A percentile compares a stretch with the other conserved stretches of the same genome.
Conservation (phyloP, 2,797 vertebrate species). For the Pseudochirops corinnae region DNA sequence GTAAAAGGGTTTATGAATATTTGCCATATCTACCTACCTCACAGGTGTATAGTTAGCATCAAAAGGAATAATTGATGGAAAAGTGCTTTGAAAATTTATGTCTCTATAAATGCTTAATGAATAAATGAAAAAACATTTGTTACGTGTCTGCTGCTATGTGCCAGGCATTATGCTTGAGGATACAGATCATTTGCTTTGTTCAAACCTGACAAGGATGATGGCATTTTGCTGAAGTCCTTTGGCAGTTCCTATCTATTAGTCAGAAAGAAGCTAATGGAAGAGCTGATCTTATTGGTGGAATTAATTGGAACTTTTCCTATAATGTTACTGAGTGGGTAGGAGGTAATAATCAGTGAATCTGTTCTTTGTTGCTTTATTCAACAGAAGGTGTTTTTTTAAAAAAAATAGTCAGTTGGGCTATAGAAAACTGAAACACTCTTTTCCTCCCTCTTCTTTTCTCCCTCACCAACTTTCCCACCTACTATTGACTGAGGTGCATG, state of each 20-base stretch:
- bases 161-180: neutral
- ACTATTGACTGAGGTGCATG: neutral
- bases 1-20: neutral
- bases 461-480: neutral
- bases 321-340: neutral
- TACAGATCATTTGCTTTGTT: neutral
- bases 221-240: neutral
- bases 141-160: neutral
- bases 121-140: neutral
- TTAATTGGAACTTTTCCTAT: neutral
- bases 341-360: neutral
- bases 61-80: neutral
- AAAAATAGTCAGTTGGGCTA: neutral
- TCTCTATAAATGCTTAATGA: neutral
- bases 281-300: neutral
- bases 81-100: neutral
- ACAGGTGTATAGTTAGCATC: conserved; percentile 1
- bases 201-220: neutral
- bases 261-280: neutral
- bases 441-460: neutral
- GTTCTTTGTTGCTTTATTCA: neutral
- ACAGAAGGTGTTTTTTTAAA: neutral
- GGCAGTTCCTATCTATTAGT: neutral
- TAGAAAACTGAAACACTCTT: neutral
- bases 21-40: neutral